phyloP scores from a whole-genome alignment of 2,888 invertebrate genomes.

The Trichopria drosophilae region DNA sequence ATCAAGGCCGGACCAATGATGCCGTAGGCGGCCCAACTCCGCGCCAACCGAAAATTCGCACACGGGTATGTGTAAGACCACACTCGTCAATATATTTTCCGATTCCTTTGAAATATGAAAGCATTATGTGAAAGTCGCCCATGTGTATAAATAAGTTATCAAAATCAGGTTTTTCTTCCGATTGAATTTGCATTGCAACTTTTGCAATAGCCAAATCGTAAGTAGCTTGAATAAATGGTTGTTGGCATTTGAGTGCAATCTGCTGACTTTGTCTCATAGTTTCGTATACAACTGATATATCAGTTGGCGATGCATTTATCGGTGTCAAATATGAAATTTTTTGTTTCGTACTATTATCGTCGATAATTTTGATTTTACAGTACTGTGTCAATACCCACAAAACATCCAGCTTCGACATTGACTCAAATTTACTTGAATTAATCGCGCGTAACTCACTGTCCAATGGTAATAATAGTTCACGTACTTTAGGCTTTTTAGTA shows the following conservation, averaged over 20 bases:
- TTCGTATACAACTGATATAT: too few species aligned
- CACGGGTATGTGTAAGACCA: slow-evolving; percentile 27
- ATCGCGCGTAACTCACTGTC: slow-evolving; percentile 10
- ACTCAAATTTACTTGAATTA: background rate
- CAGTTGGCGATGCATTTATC: slow-evolving; percentile 43
- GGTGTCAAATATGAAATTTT: slow-evolving; percentile 40
- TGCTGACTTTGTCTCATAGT: too few species aligned
- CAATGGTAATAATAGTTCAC: too few species aligned
- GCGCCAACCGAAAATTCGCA: too few species aligned
- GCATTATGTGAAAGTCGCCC: slow-evolving; percentile 46
- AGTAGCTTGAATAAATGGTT: slow-evolving; percentile 38
- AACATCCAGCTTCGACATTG: slow-evolving; percentile 42
- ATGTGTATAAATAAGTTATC: too few species aligned
- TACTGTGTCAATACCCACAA: slow-evolving; percentile 34
- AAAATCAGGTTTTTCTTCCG: too few species aligned
- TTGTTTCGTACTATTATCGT: slow-evolving; percentile 35
- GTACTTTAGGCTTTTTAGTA: slow-evolving; percentile 3
- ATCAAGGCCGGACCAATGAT: too few species aligned
- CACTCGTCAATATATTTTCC: slow-evolving; percentile 40
- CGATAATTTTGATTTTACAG: slow-evolving; percentile 30
- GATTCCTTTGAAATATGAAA: slow-evolving; percentile 43
- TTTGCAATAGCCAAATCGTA: too few species aligned
- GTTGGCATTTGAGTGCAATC: slow-evolving; percentile 36
- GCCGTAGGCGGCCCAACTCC: too few species aligned
- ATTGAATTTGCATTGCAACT: too few species aligned